Conservation (phyloP, 2,797 vertebrate genomes). For the Antrozous pallidus region DNA sequence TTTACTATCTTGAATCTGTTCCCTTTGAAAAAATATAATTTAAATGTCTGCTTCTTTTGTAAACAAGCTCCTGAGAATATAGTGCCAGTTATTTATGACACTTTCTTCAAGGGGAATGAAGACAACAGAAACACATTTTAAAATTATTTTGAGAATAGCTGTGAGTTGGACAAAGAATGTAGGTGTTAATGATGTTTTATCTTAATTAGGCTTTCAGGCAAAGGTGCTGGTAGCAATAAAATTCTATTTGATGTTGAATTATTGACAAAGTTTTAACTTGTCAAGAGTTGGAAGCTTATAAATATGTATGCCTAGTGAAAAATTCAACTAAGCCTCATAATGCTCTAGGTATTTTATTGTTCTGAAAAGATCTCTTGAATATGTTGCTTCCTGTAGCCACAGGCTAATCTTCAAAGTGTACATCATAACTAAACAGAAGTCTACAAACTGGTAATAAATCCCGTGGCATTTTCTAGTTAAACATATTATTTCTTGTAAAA, state of each 20-base stretch:
- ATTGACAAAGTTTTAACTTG: slow-evolving; percentile 67
- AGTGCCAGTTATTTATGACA: background rate
- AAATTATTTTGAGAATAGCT: background rate
- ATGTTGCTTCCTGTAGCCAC: slow-evolving; percentile 72
- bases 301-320: slow-evolving; percentile 64
- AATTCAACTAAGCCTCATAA: slow-evolving; percentile 69
- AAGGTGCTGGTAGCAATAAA: slow-evolving; percentile 31
- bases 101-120: background rate
- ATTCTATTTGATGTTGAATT: slow-evolving; percentile 60
- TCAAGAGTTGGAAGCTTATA: slow-evolving; percentile 60
- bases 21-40: slow-evolving; percentile 1
- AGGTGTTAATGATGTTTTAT: background rate
- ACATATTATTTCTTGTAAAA: slow-evolving; percentile 32
- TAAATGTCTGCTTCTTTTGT: background rate
- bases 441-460: slow-evolving; percentile 61
- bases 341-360: slow-evolving; percentile 68
- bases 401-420: slow-evolving; percentile 73
- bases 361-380: slow-evolving; percentile 71
- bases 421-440: slow-evolving; percentile 62
- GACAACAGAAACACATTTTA: background rate
- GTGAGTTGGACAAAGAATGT: background rate
- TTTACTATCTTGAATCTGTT: background rate
- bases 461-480: slow-evolving; percentile 50
- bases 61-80: background rate
- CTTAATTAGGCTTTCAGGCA: background rate